Evolutionary conservation across 1,140 invertebrate species (phyloP).

Genomic region (Tetragnatha versicolor): DNA sequence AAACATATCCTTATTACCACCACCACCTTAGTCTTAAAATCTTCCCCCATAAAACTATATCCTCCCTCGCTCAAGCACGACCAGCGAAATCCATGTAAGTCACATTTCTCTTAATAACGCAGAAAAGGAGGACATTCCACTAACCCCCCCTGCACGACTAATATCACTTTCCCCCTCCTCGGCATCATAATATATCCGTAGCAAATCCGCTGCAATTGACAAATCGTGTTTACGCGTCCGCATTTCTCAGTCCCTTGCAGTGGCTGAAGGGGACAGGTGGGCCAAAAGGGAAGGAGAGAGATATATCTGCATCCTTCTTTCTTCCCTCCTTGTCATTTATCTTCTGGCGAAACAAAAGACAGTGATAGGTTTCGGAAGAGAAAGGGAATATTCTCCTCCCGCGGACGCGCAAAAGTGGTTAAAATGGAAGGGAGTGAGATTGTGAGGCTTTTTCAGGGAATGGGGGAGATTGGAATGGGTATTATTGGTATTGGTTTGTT

Average conservation of each 20-base stretch:
- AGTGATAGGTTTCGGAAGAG: constrained; percentile 8
- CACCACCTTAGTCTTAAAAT: too few species aligned
- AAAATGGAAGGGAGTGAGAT: neutral
- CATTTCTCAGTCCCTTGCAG: constrained; percentile 29
- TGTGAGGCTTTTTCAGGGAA: neutral
- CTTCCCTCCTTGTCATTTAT: constrained; percentile 32
- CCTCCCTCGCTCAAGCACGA: too few species aligned
- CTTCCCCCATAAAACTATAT: too few species aligned
- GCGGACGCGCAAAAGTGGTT: neutral
- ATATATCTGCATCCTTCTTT: constrained; percentile 44
- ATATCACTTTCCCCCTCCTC: neutral
- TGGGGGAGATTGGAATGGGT: too few species aligned
- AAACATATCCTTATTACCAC: too few species aligned
- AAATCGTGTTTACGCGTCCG: constrained; percentile 51
- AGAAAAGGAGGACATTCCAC: too few species aligned
- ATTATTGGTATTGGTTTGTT: too few species aligned
- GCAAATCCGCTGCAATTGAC: constrained; percentile 48
- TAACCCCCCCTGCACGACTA: too few species aligned
- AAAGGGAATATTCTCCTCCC: neutral
- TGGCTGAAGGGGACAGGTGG: constrained; percentile 50
- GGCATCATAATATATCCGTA: constrained; percentile 35
- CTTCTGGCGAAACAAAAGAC: constrained; percentile 44
- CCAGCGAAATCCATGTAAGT: too few species aligned
- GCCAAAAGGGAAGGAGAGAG: constrained; percentile 8
- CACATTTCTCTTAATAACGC: too few species aligned